phyloP scores from a whole-genome alignment of 2,888 invertebrate species.

The Automeris io region DNA sequence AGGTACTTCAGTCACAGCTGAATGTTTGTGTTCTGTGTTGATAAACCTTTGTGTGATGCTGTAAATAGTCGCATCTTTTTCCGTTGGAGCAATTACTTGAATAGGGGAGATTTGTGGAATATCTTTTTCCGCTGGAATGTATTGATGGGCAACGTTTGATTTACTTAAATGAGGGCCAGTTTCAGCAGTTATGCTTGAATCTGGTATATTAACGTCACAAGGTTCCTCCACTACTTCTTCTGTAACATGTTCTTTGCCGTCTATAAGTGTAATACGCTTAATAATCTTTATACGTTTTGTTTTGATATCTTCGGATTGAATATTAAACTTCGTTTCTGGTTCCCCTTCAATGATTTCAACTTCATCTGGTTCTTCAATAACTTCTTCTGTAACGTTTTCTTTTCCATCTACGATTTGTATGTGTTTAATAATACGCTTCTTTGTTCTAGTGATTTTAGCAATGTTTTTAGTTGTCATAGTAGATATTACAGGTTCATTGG shows the following conservation, averaged over 20 bases:
- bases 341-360: slow-evolving; percentile 81
- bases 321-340: slow-evolving; percentile 38
- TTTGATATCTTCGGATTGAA: slow-evolving; percentile 44
- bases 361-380: slow-evolving; percentile 5
- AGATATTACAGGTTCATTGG: slow-evolving; percentile 10
- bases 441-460: slow-evolving; percentile 1
- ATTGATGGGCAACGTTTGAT: too few species aligned
- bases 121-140: neutral
- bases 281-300: slow-evolving; percentile 77
- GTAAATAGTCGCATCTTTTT: slow-evolving; percentile 19
- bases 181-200: neutral
- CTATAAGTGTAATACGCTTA: slow-evolving; percentile 82
- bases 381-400: slow-evolving; percentile 50
- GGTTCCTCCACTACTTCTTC: slow-evolving; percentile 89
- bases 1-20: slow-evolving; percentile 19
- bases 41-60: slow-evolving; percentile 33
- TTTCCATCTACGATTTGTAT: slow-evolving; percentile 89
- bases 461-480: slow-evolving; percentile 11
- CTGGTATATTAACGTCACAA: slow-evolving; percentile 56
- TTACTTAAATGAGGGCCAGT: neutral
- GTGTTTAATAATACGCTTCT: slow-evolving; percentile 84
- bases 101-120: neutral
- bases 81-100: neutral
- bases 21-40: slow-evolving; percentile 35
- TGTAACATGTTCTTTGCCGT: slow-evolving; percentile 87